Conservation (phyloP, 2,797 vertebrate genomes). For the Rhabdophis nuchalis region DNA sequence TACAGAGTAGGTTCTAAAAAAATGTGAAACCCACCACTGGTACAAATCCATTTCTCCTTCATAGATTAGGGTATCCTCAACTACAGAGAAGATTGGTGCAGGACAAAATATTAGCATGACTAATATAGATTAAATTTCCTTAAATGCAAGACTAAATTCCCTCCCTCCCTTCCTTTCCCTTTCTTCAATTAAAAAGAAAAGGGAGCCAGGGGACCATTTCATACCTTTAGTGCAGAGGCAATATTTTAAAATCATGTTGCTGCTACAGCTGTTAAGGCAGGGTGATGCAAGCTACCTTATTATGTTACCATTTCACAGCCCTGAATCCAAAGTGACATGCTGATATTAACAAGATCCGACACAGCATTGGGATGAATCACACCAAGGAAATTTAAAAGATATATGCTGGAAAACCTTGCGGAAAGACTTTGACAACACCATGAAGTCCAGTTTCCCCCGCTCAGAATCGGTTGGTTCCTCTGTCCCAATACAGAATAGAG, state of each 20-base stretch:
- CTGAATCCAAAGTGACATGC: slow-evolving; percentile 23
- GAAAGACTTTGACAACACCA: neutral
- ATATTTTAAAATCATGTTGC: slow-evolving; percentile 7
- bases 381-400: slow-evolving; percentile 8
- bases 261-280: neutral
- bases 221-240: neutral
- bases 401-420: slow-evolving; percentile 32
- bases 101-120: neutral
- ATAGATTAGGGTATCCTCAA: neutral
- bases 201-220: neutral
- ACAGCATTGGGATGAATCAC: slow-evolving; percentile 26
- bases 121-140: neutral
- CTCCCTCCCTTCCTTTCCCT: neutral
- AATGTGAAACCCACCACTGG: too few relatives aligned
- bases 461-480: neutral
- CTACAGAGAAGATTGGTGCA: neutral
- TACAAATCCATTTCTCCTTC: neutral
- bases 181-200: neutral
- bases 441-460: neutral
- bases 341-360: slow-evolving; percentile 26
- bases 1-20: too few relatives aligned
- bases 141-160: neutral
- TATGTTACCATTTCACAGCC: slow-evolving; percentile 22
- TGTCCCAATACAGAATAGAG: neutral
- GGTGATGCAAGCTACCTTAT: neutral